A percentile compares a stretch with the other conserved stretches of the same genome.
Conservation (phyloP, 2,113 vertebrate genomes). For the Cyrtonyx montezumae region DNA sequence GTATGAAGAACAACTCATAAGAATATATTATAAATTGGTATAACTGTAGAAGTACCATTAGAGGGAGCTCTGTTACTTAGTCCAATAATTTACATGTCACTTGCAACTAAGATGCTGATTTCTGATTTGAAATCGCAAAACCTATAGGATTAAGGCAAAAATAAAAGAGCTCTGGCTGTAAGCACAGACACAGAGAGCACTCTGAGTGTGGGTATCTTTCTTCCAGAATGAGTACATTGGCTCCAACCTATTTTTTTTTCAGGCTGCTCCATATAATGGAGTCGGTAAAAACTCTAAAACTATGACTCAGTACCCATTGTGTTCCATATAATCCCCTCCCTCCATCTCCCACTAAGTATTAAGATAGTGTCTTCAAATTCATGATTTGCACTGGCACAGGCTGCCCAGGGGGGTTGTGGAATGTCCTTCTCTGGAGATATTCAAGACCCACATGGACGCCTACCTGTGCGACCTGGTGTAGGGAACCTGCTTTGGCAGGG, state of each 20-base stretch:
- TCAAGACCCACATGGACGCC: too few relatives aligned
- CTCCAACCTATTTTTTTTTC: neutral
- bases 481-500: too few relatives aligned
- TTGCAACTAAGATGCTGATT: neutral
- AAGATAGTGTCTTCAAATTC: neutral
- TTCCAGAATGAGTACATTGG: neutral
- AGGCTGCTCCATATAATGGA: neutral
- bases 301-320: neutral
- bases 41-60: slow-evolving; percentile 41
- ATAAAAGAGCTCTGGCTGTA: neutral
- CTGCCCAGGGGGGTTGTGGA: too few relatives aligned
- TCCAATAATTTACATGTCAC: neutral
- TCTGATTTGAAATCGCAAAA: neutral
- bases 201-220: neutral
- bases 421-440: too few relatives aligned
- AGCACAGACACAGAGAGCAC: neutral
- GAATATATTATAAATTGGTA: neutral
- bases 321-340: neutral
- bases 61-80: slow-evolving; percentile 68
- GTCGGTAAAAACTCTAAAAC: neutral
- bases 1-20: neutral
- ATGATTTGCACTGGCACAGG: neutral
- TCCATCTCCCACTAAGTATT: neutral
- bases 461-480: too few relatives aligned
- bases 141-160: neutral